Base-by-base conservation (phyloP, 2,797 vertebrate species). In the Oophaga sylvatica region DNA sequence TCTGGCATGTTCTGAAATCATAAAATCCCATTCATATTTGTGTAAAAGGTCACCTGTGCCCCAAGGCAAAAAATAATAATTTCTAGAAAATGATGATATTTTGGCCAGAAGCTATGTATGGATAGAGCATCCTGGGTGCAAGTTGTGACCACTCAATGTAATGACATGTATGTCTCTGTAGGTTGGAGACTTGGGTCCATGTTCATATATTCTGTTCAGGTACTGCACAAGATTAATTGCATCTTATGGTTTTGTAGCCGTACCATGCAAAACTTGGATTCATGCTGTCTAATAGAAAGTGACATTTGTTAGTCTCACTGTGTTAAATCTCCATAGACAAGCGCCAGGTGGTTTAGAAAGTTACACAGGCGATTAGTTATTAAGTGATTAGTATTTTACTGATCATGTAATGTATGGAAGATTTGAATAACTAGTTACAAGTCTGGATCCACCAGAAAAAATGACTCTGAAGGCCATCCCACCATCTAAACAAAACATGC, bases 281-380 rank as follows among this genome's bases (percentile, higher is more conserved):
- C 84, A 79, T 83, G 73, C 45, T 56, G 35, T 87, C 63, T 68
- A 57, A 63, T n/a, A 22, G 31, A 41, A 60, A 88, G 63, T 84
- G 75, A 73, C 65, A 63, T 19, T 88, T 88, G 67, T 87, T 12
- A 71, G 41, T 62, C 22, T 65, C 22, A 41, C 19, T 26, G 19
- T 70, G 63, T 15, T 41, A 80, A 71, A 62, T 53, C 68, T 31
- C 67, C 79, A 80, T 59, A 75, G n/a, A 48, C 81, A 26, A 53
- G 68, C 48, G 67, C 17, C 9, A 57, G 48, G 16, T 15, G 7
- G 29, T 20, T 35, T 35, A 4, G 4, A 67, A 45, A 8, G 15
- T 81, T 80, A n/a, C 41, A 59, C 12, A 6, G 17, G 31, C n/a
- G 60, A 81, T 48, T 5, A 67, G n/a, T 48, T 31, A 1, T 59